These are phyloP conservation scores for Athalia cordata DNA, from an alignment of 2,888 invertebrate genomes.

Conservation along the genomic window DNA sequence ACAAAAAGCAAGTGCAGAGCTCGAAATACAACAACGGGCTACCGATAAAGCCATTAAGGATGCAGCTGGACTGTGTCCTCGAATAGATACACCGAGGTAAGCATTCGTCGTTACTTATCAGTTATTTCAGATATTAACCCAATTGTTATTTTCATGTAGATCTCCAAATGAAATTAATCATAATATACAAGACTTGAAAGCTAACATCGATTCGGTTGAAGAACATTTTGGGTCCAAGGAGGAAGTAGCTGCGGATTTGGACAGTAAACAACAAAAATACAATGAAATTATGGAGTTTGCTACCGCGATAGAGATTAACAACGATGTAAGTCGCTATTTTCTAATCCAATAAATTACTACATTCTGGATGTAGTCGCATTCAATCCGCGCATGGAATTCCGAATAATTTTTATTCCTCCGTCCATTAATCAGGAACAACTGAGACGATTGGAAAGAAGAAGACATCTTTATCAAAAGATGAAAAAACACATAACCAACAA, in stretches of 20 bases:
- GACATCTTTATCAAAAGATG: conserved; percentile 67
- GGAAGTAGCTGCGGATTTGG: conserved; percentile 63
- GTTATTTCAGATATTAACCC: conserved; percentile 5
- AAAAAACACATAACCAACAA: conserved; percentile 70
- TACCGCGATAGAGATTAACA: conserved; percentile 54
- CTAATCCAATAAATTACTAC: neutral
- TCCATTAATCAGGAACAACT: conserved; percentile 62
- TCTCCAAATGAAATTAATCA: conserved; percentile 55
- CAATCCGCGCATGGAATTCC: conserved; percentile 6
- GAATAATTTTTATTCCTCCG: conserved; percentile 10
- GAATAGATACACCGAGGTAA: conserved; percentile 75
- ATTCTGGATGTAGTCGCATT: neutral
- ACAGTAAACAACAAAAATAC: conserved; percentile 65
- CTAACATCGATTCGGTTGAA: conserved; percentile 61
- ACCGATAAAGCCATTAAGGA: conserved; percentile 69
- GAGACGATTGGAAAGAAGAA: conserved; percentile 64
- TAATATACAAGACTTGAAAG: conserved; percentile 52
- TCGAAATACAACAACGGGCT: conserved; percentile 69
- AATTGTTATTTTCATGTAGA: conserved; percentile 52
- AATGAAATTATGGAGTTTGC: conserved; percentile 61
- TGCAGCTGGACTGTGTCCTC: conserved; percentile 74
- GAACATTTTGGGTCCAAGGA: conserved; percentile 61
- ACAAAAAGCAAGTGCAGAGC: conserved; percentile 61
- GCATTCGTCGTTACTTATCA: neutral
- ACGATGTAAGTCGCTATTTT: conserved; percentile 56